phyloP scores from a whole-genome alignment of 1,140 invertebrate genomes.

The Rhyzopertha dominica region DNA sequence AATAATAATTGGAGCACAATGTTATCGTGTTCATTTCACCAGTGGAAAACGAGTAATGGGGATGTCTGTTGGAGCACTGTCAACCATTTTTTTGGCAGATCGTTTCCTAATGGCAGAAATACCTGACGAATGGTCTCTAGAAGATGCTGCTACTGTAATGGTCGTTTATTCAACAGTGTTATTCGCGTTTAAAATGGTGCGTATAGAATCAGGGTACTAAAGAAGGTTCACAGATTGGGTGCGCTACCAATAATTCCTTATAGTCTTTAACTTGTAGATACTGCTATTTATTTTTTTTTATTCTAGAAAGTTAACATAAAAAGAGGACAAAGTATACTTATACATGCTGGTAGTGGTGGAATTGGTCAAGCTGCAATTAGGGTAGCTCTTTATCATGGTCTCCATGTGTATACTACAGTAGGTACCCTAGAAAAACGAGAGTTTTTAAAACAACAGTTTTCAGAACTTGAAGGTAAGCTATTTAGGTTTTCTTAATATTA shows the following conservation, averaged over 20 bases:
- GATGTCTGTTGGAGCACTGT: constrained; percentile 54
- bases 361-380: constrained; percentile 76
- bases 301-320: constrained; percentile 18
- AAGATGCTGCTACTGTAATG: constrained; percentile 85
- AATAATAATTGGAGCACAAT: too few relatives aligned
- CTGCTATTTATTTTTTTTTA: too few relatives aligned
- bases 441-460: constrained; percentile 52
- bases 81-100: constrained; percentile 58
- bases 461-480: constrained; percentile 33
- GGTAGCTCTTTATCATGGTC: constrained; percentile 59
- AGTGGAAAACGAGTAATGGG: constrained; percentile 67
- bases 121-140: constrained; percentile 74
- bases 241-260: too few relatives aligned
- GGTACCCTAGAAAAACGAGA: constrained; percentile 64
- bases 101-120: constrained; percentile 66
- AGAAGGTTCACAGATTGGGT: too few relatives aligned
- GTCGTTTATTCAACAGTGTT: constrained; percentile 81
- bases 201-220: too few relatives aligned
- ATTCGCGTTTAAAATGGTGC: constrained; percentile 62
- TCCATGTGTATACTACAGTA: constrained; percentile 67
- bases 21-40: constrained; percentile 12
- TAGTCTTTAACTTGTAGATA: too few relatives aligned
- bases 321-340: constrained; percentile 49
- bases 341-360: constrained; percentile 73
- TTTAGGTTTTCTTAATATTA: constrained; percentile 58